Base-by-base conservation (phyloP, 2,888 invertebrate genomes). In the Drosophila aldrichi region DNA sequence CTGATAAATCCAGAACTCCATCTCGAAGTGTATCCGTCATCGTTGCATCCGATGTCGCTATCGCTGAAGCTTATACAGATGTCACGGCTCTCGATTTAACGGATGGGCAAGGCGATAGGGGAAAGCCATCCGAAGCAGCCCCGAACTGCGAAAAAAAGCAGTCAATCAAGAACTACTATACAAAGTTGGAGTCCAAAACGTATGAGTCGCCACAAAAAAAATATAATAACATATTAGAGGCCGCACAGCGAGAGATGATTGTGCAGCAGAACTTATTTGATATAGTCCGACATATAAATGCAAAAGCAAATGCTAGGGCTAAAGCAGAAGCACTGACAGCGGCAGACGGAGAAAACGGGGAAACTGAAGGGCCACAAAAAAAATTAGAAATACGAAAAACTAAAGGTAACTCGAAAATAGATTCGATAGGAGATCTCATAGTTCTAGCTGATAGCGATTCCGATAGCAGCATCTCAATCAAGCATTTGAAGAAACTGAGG, bases 191-290 rank as follows among this genome's bases (percentile, higher is more conserved):
- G 16, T 16, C 16, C 16, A 16, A 38, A 16, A 6, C 16, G 2
- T 4, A 16, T 7, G 36, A 7, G 1, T 16, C 36, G 6, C 0
- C 36, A 6, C 14, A 16, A 7, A 0, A 7, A 0, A 16, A 2
- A 6, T 38, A 38, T 38, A 16, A 16, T 2, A 38, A 6, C 14
- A 38, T 38, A 38, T 38, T 38, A 16, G 36, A 16, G 2, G 36
- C 6, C 16, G 36, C 36, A 16, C 16, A 16, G 36, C 36, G 6
- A 2, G 36, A 3, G 6, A 5, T 16, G 14, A 16, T 38, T 14
- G 16, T 16, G 7, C 6, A 38, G 16, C 16, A 38, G 36, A 2
- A 16, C 14, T 38, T 38, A 38, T 38, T 6, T 38, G 7, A 38
- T 0, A 16, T 16, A 2, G 5, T 14, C 2, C 4, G 16, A 38